Conservation (phyloP, 1,140 invertebrate species). For the Argopecten irradians region DNA sequence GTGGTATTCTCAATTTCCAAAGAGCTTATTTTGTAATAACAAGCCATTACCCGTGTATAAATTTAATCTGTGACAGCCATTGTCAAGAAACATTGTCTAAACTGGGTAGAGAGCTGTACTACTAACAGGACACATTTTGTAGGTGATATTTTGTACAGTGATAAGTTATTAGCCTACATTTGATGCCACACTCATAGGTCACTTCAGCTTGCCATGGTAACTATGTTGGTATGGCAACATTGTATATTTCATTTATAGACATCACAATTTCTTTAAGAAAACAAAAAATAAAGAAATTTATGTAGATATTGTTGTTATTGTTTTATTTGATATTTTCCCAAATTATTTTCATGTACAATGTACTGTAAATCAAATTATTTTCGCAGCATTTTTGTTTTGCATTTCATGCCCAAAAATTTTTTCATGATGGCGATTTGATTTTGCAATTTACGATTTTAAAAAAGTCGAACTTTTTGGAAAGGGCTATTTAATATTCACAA, state of each 20-base stretch:
- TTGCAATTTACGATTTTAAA: too few relatives aligned
- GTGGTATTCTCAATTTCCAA: neutral
- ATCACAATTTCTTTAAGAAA: constrained; percentile 23
- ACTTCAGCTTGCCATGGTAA: constrained; percentile 20
- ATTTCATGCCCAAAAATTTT: too few relatives aligned
- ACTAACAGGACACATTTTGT: neutral
- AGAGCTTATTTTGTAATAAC: neutral
- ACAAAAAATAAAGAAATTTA: constrained; percentile 19
- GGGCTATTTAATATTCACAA: too few relatives aligned
- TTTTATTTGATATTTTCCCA: too few relatives aligned
- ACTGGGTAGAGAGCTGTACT: constrained; percentile 2
- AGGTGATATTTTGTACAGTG: constrained; percentile 21
- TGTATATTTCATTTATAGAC: constrained; percentile 18
- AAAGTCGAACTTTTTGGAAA: too few relatives aligned
- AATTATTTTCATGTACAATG: too few relatives aligned
- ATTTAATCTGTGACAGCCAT: neutral
- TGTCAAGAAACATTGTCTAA: neutral
- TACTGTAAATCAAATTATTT: too few relatives aligned
- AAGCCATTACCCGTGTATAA: neutral
- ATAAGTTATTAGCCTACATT: constrained; percentile 9
- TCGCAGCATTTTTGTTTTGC: too few relatives aligned
- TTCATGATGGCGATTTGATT: too few relatives aligned
- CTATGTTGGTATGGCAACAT: constrained; percentile 15
- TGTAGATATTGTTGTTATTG: constrained; percentile 12
- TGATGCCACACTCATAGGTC: neutral